These are phyloP conservation scores for Psettodes erumei DNA, from an alignment of 2,113 vertebrate species.

Conservation along the genomic window DNA sequence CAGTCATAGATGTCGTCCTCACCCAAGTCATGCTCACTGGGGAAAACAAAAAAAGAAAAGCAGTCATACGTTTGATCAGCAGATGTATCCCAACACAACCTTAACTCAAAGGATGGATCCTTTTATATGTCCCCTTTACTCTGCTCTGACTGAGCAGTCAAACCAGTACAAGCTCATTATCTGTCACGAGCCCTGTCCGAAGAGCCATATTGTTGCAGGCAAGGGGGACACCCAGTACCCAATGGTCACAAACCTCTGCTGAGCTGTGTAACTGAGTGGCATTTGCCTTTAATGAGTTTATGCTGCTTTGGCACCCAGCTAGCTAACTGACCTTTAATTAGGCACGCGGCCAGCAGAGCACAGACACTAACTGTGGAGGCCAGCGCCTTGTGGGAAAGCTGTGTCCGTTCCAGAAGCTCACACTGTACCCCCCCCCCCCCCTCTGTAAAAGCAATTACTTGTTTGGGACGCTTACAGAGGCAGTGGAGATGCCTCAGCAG, in stretches of 20 bases:
- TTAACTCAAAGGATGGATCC: background rate
- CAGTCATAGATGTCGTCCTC: slow-evolving; percentile 98
- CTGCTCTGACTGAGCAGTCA: background rate
- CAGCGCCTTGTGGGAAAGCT: slow-evolving; percentile 34
- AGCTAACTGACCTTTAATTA: slow-evolving; percentile 77
- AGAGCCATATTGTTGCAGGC: background rate
- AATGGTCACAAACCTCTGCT: slow-evolving; percentile 25
- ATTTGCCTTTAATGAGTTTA: slow-evolving; percentile 65
- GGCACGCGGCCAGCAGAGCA: slow-evolving; percentile 53
- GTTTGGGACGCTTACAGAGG: slow-evolving; percentile 38
- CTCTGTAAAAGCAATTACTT: slow-evolving; percentile 55
- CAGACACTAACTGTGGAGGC: slow-evolving; percentile 59
- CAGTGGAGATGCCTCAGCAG: slow-evolving; percentile 30
- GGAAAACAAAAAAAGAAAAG: slow-evolving; percentile 16
- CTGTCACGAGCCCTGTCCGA: background rate
- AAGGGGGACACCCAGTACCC: slow-evolving; percentile 8
- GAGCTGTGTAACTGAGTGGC: slow-evolving; percentile 33
- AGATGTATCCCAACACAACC: background rate
- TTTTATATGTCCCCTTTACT: slow-evolving; percentile 3
- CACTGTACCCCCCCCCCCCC: slow-evolving; percentile 16
- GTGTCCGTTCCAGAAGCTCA: slow-evolving; percentile 30
- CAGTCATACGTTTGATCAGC: slow-evolving; percentile 3
- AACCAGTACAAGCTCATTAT: slow-evolving; percentile 16
- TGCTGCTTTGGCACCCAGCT: slow-evolving; percentile 57
- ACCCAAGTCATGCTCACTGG: slow-evolving; percentile 94